Evolutionary conservation across 2,797 vertebrate species (phyloP), one percentile per base, ranked within the genome.

Genomic region (Platyrinchus mystaceus): DNA sequence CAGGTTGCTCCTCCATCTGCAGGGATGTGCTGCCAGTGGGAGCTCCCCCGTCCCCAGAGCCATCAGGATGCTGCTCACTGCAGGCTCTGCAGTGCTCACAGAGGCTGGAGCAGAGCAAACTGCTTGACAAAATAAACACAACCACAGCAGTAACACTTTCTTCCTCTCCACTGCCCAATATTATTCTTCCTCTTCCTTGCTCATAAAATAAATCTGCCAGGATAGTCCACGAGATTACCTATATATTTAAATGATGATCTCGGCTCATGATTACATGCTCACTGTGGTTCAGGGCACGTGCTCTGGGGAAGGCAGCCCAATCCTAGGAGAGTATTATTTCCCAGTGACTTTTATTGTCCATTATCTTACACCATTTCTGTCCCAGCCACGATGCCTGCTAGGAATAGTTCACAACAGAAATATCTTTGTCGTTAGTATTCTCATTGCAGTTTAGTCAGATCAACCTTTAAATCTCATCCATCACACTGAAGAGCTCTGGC

Each of bases 261-360:
- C 53, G 96, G 90, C 93, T 98, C 76, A 79, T 76, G 96, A 96
- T 96, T 93, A 89, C 91, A 66, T 95, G 94, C 94, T 84, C 3
- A 0, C 71, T 36, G 28, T 4, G 90, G 95, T 83, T 94, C 88
- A 22, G 67, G 64, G 82, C 41, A 88, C 39, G 10, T 68, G 91
- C 90, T 32, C 90, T 46, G 80, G 83, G 73, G 93, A 95, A 90
- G 87, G 85, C 90, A 95, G 86, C 22, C 87, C 34, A 77, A 13
- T 95, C 97, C 96, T 97, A 67, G 92, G 97, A 98, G 97, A 96
- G 96, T 91, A 96, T 97, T 97, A 97, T 97, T 98, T 98, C 79
- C 55, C 1, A 44, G 94, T 76, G 96, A 98, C 96, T 98, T 98
- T 98, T 97, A 98, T 97, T 97, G 97, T 97, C 97, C 96, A 97